Base-by-base conservation (phyloP, 2,888 invertebrate genomes). In the Ochropacha duplaris region DNA sequence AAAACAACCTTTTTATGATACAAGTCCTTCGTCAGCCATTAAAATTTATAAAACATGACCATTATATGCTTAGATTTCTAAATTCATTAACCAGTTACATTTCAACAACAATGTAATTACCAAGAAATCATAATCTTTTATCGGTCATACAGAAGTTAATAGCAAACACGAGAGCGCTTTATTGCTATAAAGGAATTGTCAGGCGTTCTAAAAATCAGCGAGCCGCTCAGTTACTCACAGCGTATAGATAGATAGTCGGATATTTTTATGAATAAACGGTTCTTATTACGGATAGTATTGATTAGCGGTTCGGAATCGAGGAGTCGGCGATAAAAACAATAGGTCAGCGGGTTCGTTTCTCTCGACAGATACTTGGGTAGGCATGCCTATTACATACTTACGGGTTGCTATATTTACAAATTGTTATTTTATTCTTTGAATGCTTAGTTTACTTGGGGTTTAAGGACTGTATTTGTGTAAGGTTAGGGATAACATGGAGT, bases 111-210 rank as follows among this genome's bases (percentile, higher is more conserved):
- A 44, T n/a, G 1, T 19, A n/a, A 44, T 44, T 16, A 36, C 31
- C 36, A 36, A 36, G n/a, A 36, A 36, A 44, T 9, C 44, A 19
- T 39, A 39, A 16, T 44, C 4, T 44, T 44, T 19, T 44, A 16
- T 19, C 11, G 11, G 74, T 71, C 72, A 69, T 58, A 57, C 57
- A 61, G 67, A 69, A 60, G 56, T 61, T 62, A 62, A 69, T 60
- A 63, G 72, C 74, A 71, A 65, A 56, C 49, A 54, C 22, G 24
- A 16, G 22, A 54, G 61, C 54, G 52, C 51, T 55, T 62, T 55
- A 56, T 60, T 66, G 66, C 66, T 60, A 50, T 57, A 50, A 61
- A 58, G 55, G 54, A 57, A 58, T 36, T 62, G 58, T 52, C 50
- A 62, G 67, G 67, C 60, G 62, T 58, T n/a, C n/a, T 36, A 4